These are phyloP conservation scores for Tragelaphus imberbis DNA, from an alignment of 2,113 vertebrate genomes.

Conservation along the genomic window DNA sequence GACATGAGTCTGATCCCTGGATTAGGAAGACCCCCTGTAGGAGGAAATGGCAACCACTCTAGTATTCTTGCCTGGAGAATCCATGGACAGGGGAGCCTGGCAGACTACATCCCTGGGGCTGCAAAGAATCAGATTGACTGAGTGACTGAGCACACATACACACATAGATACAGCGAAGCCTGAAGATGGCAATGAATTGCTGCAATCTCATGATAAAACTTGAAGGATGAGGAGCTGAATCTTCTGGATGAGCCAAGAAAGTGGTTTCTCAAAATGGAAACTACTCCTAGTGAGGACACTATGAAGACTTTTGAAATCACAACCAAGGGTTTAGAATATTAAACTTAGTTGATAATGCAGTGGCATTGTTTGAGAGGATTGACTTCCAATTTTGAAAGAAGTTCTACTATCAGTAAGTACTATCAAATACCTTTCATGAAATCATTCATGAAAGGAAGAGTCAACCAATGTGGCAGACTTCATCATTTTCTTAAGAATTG, in stretches of 20 bases:
- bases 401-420: background rate
- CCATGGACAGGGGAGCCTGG: background rate
- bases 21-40: background rate
- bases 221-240: background rate
- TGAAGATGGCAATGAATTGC: background rate
- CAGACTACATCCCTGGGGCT: background rate
- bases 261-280: background rate
- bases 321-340: background rate
- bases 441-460: background rate
- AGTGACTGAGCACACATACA: background rate
- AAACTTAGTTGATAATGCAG: background rate
- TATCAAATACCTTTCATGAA: background rate
- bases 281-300: background rate
- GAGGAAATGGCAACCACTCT: background rate
- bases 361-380: background rate
- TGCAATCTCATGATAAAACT: background rate
- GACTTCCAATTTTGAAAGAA: background rate
- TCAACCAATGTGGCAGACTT: background rate
- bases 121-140: background rate
- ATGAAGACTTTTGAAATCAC: background rate
- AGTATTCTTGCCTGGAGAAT: background rate
- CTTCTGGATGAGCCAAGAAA: background rate
- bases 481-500: background rate
- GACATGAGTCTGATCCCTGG: background rate
- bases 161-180: background rate